phyloP scores from a whole-genome alignment of 2,888 invertebrate genomes.

The Bugula neritina region DNA sequence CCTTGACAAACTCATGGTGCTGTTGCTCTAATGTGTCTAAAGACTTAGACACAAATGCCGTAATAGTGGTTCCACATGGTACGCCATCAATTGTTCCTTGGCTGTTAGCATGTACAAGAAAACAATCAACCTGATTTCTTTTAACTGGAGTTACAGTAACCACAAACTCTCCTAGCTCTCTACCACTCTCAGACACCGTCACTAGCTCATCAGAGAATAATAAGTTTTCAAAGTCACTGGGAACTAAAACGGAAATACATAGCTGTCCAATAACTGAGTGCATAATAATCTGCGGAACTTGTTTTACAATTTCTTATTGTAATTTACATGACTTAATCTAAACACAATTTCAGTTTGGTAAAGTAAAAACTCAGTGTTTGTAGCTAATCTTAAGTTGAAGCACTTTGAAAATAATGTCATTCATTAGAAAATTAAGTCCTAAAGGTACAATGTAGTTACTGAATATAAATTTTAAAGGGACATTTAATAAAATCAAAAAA shows the following conservation, averaged over 20 bases:
- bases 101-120: slow-evolving; percentile 52
- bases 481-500: no score
- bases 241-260: slow-evolving; percentile 15
- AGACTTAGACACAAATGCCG: slow-evolving; percentile 45
- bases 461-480: no score
- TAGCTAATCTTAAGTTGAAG: no score
- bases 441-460: no score
- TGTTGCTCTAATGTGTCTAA: slow-evolving; percentile 53
- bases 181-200: slow-evolving; percentile 50
- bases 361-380: no score
- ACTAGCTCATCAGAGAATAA: slow-evolving; percentile 49
- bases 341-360: no score
- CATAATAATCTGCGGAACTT: no score
- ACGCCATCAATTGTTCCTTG: slow-evolving; percentile 52
- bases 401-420: no score
- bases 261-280: no score
- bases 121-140: slow-evolving; percentile 42
- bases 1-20: slow-evolving; percentile 54
- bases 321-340: no score
- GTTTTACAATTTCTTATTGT: no score
- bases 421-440: no score
- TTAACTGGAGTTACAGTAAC: slow-evolving; percentile 43
- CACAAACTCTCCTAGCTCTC: slow-evolving; percentile 50
- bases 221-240: slow-evolving; percentile 45
- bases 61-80: slow-evolving; percentile 52